phyloP scores from a whole-genome alignment of 2,888 invertebrate species.

The Drosophila rubida region DNA sequence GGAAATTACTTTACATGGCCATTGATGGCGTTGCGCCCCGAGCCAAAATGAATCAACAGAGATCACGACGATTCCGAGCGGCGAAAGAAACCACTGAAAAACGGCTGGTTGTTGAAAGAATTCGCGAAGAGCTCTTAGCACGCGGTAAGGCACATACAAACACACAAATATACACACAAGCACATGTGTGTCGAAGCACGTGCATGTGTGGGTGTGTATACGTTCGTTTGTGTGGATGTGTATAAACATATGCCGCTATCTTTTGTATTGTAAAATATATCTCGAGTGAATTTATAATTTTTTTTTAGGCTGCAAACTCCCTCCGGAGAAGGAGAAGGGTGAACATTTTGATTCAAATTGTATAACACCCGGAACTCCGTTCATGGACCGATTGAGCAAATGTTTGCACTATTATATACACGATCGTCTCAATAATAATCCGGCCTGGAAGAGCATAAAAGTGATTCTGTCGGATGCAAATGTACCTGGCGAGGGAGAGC shows the following conservation, averaged over 20 bases:
- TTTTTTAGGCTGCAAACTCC: conserved; percentile 87
- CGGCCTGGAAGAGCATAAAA: conserved; percentile 97
- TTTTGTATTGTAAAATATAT: neutral
- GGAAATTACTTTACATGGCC: conserved; percentile 98
- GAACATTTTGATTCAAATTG: conserved; percentile 99
- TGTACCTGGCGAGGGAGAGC: conserved; percentile 99
- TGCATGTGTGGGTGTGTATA: neutral
- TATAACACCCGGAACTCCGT: conserved; percentile 99
- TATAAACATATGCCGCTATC: neutral
- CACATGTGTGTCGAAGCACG: neutral
- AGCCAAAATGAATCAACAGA: conserved; percentile 99
- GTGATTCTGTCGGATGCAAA: conserved; percentile 99
- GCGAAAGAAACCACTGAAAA: conserved; percentile 97
- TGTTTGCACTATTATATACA: conserved; percentile 87
- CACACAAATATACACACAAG: neutral
- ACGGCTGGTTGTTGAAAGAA: conserved; percentile 92
- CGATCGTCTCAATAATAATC: conserved; percentile 91
- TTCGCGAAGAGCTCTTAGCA: conserved; percentile 89
- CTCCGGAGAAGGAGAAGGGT: conserved; percentile 94
- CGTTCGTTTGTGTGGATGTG: neutral
- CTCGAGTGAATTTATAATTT: neutral
- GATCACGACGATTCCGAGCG: conserved; percentile 97
- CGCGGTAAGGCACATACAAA: conserved; percentile 85
- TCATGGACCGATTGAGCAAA: conserved; percentile 95
- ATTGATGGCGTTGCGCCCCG: conserved; percentile 99